phyloP scores from a whole-genome alignment of 2,888 invertebrate genomes.

The Ochropacha duplaris region DNA sequence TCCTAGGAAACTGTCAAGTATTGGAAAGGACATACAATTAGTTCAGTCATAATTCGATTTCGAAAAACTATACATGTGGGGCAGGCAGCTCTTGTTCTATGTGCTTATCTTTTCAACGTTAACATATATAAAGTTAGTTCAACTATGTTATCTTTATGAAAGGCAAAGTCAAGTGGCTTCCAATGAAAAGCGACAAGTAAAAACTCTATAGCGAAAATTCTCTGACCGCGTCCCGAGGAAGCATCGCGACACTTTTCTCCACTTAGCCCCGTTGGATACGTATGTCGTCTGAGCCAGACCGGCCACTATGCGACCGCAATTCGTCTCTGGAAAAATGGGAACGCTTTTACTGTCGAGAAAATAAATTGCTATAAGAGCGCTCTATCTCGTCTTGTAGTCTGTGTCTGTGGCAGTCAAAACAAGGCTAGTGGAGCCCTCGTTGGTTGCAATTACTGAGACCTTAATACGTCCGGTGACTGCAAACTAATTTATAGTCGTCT shows the following conservation, averaged over 20 bases:
- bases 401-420: constrained; percentile 33
- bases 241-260: constrained; percentile 61
- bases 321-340: constrained; percentile 55
- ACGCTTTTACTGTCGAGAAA: constrained; percentile 58
- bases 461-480: constrained; percentile 44
- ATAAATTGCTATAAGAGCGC: constrained; percentile 41
- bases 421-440: constrained; percentile 36
- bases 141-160: constrained; percentile 21
- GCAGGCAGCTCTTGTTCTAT: too few species aligned
- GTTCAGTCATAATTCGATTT: not conserved
- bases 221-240: constrained; percentile 38
- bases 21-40: not conserved
- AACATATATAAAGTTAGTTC: too few species aligned
- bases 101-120: too few species aligned
- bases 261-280: constrained; percentile 55
- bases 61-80: too few species aligned
- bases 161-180: constrained; percentile 33
- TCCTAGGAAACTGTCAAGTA: not conserved
- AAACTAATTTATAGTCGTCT: constrained; percentile 50
- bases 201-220: constrained; percentile 54
- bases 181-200: constrained; percentile 51
- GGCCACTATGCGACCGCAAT: constrained; percentile 63
- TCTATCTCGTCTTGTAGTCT: constrained; percentile 16
- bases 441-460: constrained; percentile 56
- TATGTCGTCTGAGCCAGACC: constrained; percentile 28